A percentile compares a stretch with the other conserved stretches of the same genome.
These are phyloP conservation scores for Platichthys flesus DNA, from an alignment of 2,113 vertebrate genomes.

Conservation along the genomic window DNA sequence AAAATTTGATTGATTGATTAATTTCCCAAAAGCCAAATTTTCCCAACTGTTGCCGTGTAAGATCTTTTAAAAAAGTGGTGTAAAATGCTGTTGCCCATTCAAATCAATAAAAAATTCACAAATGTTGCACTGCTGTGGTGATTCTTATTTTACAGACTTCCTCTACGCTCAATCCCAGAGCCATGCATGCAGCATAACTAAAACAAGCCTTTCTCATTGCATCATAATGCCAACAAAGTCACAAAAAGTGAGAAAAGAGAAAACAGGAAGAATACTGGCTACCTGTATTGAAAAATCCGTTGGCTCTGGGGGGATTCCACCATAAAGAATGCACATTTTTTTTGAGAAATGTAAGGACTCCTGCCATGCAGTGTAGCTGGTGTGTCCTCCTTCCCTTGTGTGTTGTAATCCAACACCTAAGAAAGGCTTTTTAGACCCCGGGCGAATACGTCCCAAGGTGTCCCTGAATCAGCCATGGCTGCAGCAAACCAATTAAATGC, in stretches of 20 bases:
- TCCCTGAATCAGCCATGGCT: constrained; percentile 37
- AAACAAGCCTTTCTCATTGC: not conserved
- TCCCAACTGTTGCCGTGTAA: too few relatives aligned
- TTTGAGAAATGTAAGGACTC: constrained; percentile 20
- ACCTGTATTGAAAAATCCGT: constrained; percentile 28
- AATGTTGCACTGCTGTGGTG: too few relatives aligned
- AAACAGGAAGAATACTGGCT: not conserved
- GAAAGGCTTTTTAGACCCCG: constrained; percentile 29
- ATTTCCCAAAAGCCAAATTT: too few relatives aligned
- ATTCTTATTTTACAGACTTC: too few relatives aligned
- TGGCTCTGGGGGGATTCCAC: constrained; percentile 2
- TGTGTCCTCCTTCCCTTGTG: constrained; percentile 34
- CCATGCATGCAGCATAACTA: not conserved
- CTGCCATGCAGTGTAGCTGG: constrained; percentile 5
- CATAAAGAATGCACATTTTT: constrained; percentile 9
- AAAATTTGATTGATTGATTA: too few relatives aligned
- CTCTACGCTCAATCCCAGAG: not conserved
- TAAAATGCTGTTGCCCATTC: too few relatives aligned
- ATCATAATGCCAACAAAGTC: constrained; percentile 19
- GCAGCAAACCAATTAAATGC: constrained; percentile 57
- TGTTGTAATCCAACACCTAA: constrained; percentile 47
- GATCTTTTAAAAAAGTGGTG: too few relatives aligned
- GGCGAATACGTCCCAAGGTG: constrained; percentile 31
- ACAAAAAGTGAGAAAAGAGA: not conserved
- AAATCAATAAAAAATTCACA: too few relatives aligned